Evolutionary conservation across 2,797 vertebrate genomes (phyloP), one percentile per base, ranked within the genome.

Genomic region (Diglossa cyanea): DNA sequence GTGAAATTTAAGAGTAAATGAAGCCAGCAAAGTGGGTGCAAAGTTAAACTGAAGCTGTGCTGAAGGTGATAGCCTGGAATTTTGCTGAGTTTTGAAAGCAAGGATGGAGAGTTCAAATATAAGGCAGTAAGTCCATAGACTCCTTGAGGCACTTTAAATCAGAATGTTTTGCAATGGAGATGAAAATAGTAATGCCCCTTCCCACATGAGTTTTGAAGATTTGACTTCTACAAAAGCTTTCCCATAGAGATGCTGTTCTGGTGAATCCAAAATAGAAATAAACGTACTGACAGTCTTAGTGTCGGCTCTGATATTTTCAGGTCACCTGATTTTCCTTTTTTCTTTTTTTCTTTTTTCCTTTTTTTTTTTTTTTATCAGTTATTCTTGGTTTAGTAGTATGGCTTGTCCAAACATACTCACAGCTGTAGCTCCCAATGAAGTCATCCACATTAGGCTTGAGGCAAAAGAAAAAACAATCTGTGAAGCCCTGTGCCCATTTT

Each of bases 211-310:
- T 30, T 70, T 66, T 0, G 0, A 73, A 86, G 40, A 55, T 7
- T 35, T 9, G 21, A 63, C 17, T 57, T 80, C 13, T 67, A 42
- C 11, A 80, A 39, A 87, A 67, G 50, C 19, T 21, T 61, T 67
- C 11, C 7, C 10, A 11, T 13, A 47, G 17, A 78, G 5, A 28
- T 42, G 10, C 9, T 61, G 5, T 57, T 86, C 53, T 88, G 26
- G 4, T 71, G n/a, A 60, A 13, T 31, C 26, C 24, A 35, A 92
- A 88, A 48, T 3, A 55, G 17, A 73, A 94, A 44, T 4, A 76
- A 60, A n/a, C 0, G 0, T 19, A 1, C 6, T 39, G n/a, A 7
- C 16, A 60, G 4, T 21, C 30, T 81, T 30, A 33, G 20, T 86
- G 30, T 31, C 13, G 6, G 6, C 54, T 85, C 35, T 39, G 42